A percentile compares a stretch with the other conserved stretches of the same genome.
These are phyloP conservation scores for Carcharodon carcharias DNA, from an alignment of 2,797 vertebrate species.

Conservation along the genomic window DNA sequence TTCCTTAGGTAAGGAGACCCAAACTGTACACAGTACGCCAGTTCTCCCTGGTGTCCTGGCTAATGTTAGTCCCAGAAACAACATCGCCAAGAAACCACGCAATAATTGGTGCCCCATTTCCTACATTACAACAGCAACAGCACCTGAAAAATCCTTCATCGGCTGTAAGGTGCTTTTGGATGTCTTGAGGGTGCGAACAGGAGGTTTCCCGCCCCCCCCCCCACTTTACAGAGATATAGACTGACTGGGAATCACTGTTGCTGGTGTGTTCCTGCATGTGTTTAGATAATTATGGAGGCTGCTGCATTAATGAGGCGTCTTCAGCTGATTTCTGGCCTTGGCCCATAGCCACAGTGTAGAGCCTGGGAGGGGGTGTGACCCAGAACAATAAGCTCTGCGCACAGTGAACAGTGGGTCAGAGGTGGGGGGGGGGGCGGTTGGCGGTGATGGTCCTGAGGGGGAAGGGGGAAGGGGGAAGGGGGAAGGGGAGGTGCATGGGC, in stretches of 20 bases:
- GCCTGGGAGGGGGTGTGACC: not conserved
- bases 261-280: not conserved
- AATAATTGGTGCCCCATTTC: not conserved
- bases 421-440: not conserved
- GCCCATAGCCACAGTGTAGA: not conserved
- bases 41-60: too few relatives aligned
- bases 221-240: not conserved
- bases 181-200: not conserved
- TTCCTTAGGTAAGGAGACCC: too few relatives aligned
- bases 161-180: not conserved
- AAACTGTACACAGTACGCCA: too few relatives aligned
- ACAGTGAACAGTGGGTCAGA: not conserved
- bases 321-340: not conserved
- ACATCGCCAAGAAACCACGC: too few relatives aligned
- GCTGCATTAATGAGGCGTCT: slow-evolving; percentile 9
- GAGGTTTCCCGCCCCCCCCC: not conserved
- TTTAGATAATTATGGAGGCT: not conserved
- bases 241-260: not conserved
- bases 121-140: not conserved
- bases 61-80: too few relatives aligned
- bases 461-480: not conserved
- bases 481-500: not conserved
- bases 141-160: not conserved
- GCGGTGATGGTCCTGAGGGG: not conserved
- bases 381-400: not conserved